Conservation (phyloP, 2,888 invertebrate genomes). For the Drosophila meridiana region DNA sequence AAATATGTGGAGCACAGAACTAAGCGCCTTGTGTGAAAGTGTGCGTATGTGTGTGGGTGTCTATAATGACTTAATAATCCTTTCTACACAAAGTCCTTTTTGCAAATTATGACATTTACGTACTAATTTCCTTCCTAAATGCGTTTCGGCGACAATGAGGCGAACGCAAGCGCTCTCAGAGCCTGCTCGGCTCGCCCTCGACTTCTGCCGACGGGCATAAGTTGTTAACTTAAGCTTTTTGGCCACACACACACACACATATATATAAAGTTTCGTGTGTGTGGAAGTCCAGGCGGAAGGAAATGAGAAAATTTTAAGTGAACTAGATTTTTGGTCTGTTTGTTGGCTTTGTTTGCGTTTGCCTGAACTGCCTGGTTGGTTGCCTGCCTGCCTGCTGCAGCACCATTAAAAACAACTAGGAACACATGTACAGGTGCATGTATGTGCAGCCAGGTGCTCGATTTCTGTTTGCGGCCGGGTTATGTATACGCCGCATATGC, state of each 20-base stretch:
- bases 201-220: constrained; percentile 55
- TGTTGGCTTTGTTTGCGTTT: constrained; percentile 60
- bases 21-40: constrained; percentile 12
- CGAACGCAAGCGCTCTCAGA: constrained; percentile 13
- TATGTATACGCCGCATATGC: constrained; percentile 51
- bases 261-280: constrained; percentile 29
- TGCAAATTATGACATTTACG: constrained; percentile 78
- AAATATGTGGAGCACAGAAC: constrained; percentile 17
- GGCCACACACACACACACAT: constrained; percentile 31
- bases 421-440: constrained; percentile 33
- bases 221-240: constrained; percentile 79
- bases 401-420: constrained; percentile 49
- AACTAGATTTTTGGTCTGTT: constrained; percentile 76
- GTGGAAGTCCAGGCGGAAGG: constrained; percentile 60
- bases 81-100: constrained; percentile 63
- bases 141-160: constrained; percentile 69
- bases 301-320: constrained; percentile 80
- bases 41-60: constrained; percentile 42
- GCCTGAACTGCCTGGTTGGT: not conserved
- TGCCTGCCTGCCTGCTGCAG: not conserved
- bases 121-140: constrained; percentile 79
- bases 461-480: constrained; percentile 54
- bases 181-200: not conserved
- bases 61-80: constrained; percentile 76
- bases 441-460: constrained; percentile 26